Evolutionary conservation across 2,888 invertebrate species (phyloP).

Genomic region (Agrotis clavis): DNA sequence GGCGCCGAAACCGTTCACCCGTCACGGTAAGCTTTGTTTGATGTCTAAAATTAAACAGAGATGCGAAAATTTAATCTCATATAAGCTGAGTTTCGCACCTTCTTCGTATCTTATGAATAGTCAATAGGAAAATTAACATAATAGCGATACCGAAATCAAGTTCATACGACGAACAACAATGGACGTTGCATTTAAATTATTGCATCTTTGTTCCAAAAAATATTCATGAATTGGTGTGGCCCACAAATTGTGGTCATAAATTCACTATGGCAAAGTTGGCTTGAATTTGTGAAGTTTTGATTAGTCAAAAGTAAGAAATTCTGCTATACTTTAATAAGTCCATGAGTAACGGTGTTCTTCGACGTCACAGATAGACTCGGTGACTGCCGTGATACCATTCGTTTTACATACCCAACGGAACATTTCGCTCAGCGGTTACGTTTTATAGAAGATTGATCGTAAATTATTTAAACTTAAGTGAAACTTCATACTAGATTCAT

Average conservation of each 20-base stretch:
- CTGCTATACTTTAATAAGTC: slow-evolving; percentile 43
- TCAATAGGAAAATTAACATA: slow-evolving; percentile 34
- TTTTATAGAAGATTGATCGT: slow-evolving; percentile 49
- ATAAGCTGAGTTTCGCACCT: slow-evolving; percentile 16
- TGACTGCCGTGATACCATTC: slow-evolving; percentile 55
- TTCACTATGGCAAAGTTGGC: slow-evolving; percentile 9
- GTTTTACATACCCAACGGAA: slow-evolving; percentile 71
- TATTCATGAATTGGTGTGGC: neutral
- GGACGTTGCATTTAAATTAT: neutral
- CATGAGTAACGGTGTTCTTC: slow-evolving; percentile 58
- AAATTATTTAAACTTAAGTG: slow-evolving; percentile 20
- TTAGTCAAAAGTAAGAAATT: slow-evolving; percentile 42
- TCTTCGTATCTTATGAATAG: slow-evolving; percentile 40
- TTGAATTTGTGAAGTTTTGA: slow-evolving; percentile 12
- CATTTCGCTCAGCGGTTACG: slow-evolving; percentile 54
- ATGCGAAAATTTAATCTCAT: slow-evolving; percentile 28
- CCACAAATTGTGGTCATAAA: slow-evolving; percentile 4
- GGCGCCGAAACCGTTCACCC: slow-evolving; percentile 75
- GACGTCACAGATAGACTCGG: slow-evolving; percentile 56
- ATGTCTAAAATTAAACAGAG: slow-evolving; percentile 48
- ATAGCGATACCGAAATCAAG: slow-evolving; percentile 29
- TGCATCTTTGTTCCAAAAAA: slow-evolving; percentile 5
- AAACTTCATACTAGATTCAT: neutral
- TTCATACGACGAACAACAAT: slow-evolving; percentile 24
- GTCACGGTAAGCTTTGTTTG: slow-evolving; percentile 73